phyloP scores from a whole-genome alignment of 2,797 vertebrate genomes.

The Lophius americanus region DNA sequence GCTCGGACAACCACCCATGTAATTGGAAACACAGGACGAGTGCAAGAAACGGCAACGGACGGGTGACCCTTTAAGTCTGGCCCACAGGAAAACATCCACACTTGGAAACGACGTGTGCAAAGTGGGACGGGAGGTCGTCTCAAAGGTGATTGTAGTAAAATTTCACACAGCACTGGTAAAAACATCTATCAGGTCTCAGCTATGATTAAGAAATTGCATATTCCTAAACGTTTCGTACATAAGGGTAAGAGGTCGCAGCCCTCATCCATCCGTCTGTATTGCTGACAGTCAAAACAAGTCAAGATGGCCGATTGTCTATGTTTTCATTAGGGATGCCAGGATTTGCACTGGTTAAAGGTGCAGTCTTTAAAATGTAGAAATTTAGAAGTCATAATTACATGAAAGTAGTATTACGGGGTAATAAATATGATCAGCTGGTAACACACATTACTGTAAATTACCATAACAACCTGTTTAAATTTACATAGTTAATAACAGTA shows the following conservation, averaged over 20 bases:
- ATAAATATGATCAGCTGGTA: too few species aligned
- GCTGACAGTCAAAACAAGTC: conserved; percentile 79
- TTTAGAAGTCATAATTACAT: too few species aligned
- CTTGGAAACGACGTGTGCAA: conserved; percentile 92
- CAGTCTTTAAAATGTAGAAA: too few species aligned
- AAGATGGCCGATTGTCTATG: conserved; percentile 83
- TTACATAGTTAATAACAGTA: too few species aligned
- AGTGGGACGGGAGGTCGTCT: conserved; percentile 77
- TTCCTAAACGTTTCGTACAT: conserved; percentile 77
- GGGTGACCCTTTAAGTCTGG: conserved; percentile 97
- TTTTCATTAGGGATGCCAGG: conserved; percentile 76
- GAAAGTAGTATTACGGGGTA: too few species aligned
- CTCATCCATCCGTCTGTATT: conserved; percentile 82
- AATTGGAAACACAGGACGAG: conserved; percentile 86
- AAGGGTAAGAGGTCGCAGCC: conserved; percentile 76
- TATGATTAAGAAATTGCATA: conserved; percentile 87
- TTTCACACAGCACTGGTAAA: conserved; percentile 86
- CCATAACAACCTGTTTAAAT: too few species aligned
- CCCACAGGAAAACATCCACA: conserved; percentile 94
- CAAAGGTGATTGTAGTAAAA: conserved; percentile 84
- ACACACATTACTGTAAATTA: too few species aligned
- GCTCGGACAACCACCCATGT: conserved; percentile 80
- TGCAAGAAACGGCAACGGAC: conserved; percentile 86
- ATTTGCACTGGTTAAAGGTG: conserved; percentile 76
- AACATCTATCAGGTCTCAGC: conserved; percentile 80